Evolutionary conservation across 2,888 invertebrate species (phyloP), one percentile per base, ranked within the genome.

Genomic region (Pseudanteris insignis): DNA sequence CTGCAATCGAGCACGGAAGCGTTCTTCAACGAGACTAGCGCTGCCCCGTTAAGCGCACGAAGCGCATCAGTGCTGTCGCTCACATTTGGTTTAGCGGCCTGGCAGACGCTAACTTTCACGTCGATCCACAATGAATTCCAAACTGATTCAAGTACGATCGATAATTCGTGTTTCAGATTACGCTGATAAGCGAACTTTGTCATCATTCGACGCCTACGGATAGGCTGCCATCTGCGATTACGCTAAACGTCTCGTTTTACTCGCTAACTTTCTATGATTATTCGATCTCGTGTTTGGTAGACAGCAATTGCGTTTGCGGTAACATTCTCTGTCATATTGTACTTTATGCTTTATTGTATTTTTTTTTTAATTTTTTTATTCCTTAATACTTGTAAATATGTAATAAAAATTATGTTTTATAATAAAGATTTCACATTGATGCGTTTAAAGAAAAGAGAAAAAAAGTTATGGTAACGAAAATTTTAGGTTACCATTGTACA

Each of bases 1-100:
- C 53, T 65, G 30, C 36, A 41, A 37, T n/a, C 48, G 28, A 46
- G 51, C 34, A 51, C 43, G 12, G 32, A 44, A 10, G 43, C 36
- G 24, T 25, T 34, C 24, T 26, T 9, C 24, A 10, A 5, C 1
- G 24, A 9, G 18, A 29, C 5, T 3, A 51, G 18, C n/a, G 9
- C 12, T 21, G 46, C 8, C 32, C 11, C 26, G 44, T 38, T 38
- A 21, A 30, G 18, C 12, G 21, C 25, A 50, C 14, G 9, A 32
- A 28, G 33, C 21, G 29, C 24, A 30, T 57, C 48, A 18, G 25
- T 38, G n/a, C 14, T 46, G 28, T 24, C 41, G 9, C 9, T 59
- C 28, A 30, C 21, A 2, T 25, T 53, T 26, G 15, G 47, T 25
- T 53, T 47, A 21, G 28, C 21, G n/a, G 40, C 25, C 33, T 46